Conservation (phyloP, 2,888 invertebrate species). For the Timandra comae region DNA sequence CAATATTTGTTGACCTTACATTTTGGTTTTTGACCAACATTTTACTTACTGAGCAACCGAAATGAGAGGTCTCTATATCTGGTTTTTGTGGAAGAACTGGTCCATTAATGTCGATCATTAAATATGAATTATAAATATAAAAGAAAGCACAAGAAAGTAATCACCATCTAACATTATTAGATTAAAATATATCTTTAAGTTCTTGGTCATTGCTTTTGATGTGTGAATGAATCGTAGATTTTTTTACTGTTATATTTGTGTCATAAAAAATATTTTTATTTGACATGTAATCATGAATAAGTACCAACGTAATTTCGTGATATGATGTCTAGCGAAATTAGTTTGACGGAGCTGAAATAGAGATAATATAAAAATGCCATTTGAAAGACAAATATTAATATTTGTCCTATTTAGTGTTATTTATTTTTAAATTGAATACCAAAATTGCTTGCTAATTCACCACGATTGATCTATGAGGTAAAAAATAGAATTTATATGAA, state of each 20-base stretch:
- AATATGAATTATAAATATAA: slow-evolving; percentile 75
- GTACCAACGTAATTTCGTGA: too few species aligned
- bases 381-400: too few species aligned
- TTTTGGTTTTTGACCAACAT: slow-evolving; percentile 15
- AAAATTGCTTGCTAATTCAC: too few species aligned
- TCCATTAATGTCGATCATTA: slow-evolving; percentile 74
- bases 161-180: slow-evolving; percentile 64
- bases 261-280: neutral
- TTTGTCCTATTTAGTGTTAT: too few species aligned
- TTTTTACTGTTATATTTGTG: slow-evolving; percentile 11
- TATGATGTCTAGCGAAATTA: too few species aligned
- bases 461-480: too few species aligned
- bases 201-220: slow-evolving; percentile 28
- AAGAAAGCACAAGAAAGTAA: slow-evolving; percentile 71
- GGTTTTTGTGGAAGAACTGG: slow-evolving; percentile 40
- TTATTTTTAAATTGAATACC: too few species aligned
- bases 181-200: slow-evolving; percentile 56
- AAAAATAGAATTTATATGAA: too few species aligned
- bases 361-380: too few species aligned
- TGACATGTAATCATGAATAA: too few species aligned
- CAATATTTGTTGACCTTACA: slow-evolving; percentile 24
- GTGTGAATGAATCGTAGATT: slow-evolving; percentile 16
- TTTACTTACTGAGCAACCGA: slow-evolving; percentile 19
- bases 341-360: too few species aligned
- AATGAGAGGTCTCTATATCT: slow-evolving; percentile 37